A percentile compares a stretch with the other conserved stretches of the same genome.
Evolutionary conservation across 2,113 vertebrate genomes (phyloP).

Genomic region (Zapornia atra): DNA sequence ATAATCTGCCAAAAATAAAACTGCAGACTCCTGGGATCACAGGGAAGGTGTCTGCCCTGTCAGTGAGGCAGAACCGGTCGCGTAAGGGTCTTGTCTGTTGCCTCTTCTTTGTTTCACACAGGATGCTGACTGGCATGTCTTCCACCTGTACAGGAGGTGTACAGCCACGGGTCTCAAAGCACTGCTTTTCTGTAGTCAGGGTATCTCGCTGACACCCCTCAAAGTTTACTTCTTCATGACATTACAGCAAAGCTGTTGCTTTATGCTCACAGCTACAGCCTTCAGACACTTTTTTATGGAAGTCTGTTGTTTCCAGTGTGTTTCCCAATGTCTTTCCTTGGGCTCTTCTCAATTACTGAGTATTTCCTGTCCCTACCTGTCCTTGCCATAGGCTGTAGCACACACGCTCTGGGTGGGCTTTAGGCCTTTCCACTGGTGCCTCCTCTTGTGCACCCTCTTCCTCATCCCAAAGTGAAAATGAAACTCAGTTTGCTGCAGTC

Average conservation of each 20-base stretch:
- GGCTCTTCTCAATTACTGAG: neutral
- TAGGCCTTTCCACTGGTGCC: neutral
- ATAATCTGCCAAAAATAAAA: constrained; percentile 38
- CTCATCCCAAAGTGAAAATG: neutral
- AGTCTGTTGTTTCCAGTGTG: neutral
- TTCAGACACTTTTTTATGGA: neutral
- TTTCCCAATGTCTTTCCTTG: neutral
- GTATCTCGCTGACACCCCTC: neutral
- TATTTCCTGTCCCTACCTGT: neutral
- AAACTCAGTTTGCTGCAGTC: neutral
- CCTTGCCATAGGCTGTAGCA: neutral
- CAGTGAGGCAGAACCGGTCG: neutral
- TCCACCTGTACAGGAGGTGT: neutral
- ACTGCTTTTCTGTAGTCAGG: neutral
- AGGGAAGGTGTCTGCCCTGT: neutral
- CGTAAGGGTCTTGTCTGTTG: neutral
- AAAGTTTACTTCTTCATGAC: neutral
- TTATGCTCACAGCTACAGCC: neutral
- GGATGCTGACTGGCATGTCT: neutral
- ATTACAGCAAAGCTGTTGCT: constrained; percentile 6
- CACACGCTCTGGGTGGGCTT: neutral
- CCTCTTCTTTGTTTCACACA: neutral
- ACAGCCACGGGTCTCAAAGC: neutral
- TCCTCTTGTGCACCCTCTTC: neutral
- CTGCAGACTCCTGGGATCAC: neutral